Percentiles rank a stretch among this genome's conserved stretches.
These are phyloP conservation scores for Eublepharis macularius DNA, from an alignment of 2,113 vertebrate species.

Conservation along the genomic window DNA sequence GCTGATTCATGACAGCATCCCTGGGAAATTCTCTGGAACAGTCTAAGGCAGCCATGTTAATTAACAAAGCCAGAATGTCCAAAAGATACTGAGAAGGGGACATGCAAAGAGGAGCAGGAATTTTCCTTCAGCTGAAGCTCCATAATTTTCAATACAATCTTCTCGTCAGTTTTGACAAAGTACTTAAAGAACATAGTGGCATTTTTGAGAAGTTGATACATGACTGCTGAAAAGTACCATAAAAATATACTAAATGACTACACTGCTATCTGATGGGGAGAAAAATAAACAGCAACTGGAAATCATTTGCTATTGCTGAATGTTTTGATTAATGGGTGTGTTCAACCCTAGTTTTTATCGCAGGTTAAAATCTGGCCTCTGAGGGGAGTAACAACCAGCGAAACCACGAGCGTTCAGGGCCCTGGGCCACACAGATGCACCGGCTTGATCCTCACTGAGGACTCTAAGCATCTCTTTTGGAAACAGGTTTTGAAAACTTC, in stretches of 20 bases:
- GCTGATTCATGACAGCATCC: background rate
- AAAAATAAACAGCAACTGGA: background rate
- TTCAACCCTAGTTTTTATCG: background rate
- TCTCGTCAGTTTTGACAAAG: background rate
- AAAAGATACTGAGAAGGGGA: background rate
- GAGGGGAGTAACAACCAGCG: background rate
- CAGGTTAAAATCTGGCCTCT: background rate
- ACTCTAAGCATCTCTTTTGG: background rate
- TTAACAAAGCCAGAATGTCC: background rate
- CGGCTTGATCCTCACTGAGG: background rate
- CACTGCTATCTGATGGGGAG: background rate
- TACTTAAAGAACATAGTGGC: background rate
- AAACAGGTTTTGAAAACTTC: background rate
- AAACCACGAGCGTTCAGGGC: background rate
- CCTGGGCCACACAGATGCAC: background rate
- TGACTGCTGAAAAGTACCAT: background rate
- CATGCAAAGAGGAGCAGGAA: background rate
- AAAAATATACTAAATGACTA: background rate
- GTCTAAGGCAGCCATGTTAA: background rate
- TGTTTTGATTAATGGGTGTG: background rate
- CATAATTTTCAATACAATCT: background rate
- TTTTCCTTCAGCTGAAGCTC: background rate
- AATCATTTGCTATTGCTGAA: background rate
- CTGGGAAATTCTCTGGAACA: background rate
- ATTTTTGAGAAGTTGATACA: background rate